Percentiles rank a stretch among this genome's conserved stretches.
These are phyloP conservation scores for Parazoanthus darwini DNA, from an alignment of 92 coral and sea anemone genomes.

Conservation along the genomic window DNA sequence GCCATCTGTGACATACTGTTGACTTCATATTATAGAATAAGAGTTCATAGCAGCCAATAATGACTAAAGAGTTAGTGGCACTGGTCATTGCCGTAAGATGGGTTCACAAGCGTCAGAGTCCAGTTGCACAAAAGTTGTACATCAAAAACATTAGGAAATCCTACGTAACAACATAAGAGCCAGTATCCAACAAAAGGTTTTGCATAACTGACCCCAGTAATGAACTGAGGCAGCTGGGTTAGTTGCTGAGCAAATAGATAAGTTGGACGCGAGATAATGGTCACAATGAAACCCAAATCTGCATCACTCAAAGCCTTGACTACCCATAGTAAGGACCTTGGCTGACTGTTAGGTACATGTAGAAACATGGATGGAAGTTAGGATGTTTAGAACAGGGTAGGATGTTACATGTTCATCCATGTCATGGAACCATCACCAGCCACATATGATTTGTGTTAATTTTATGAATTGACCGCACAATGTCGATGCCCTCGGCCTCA, in stretches of 20 bases:
- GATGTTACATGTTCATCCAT: background rate
- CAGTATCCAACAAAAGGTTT: no score
- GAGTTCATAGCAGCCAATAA: no score
- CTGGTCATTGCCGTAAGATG: no score
- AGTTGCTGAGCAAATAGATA: background rate
- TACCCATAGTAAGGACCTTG: background rate
- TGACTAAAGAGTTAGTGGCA: no score
- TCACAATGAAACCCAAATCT: background rate
- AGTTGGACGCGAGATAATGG: background rate
- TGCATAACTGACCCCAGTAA: no score
- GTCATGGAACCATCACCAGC: background rate
- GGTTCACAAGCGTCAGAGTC: no score
- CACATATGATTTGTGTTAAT: no score
- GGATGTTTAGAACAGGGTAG: background rate
- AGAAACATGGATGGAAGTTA: background rate
- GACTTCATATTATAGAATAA: no score
- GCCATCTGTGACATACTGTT: no score
- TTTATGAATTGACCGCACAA: background rate
- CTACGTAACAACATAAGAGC: no score
- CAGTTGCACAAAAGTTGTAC: no score
- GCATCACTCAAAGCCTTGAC: background rate
- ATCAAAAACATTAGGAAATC: no score
- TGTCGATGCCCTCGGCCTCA: conserved; percentile 16
- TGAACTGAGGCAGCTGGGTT: background rate
- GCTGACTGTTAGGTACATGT: background rate